Conservation (phyloP, 2,888 invertebrate genomes). For the Agriopis leucophaearia region DNA sequence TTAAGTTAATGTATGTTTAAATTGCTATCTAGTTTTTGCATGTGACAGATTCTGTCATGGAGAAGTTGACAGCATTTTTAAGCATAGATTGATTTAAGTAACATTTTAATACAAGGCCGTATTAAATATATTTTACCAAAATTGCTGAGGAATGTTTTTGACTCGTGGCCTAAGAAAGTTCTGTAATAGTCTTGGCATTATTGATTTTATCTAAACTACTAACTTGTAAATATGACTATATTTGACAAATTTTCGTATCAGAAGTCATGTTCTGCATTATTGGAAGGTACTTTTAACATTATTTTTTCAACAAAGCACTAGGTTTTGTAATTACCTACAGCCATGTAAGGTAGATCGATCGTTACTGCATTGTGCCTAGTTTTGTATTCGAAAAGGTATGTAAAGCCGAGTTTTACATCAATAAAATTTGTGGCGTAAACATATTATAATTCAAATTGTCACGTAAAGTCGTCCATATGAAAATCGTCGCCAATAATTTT, state of each 20-base stretch:
- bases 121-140: constrained; percentile 17
- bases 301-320: constrained; percentile 80
- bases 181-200: constrained; percentile 7
- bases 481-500: not conserved
- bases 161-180: constrained; percentile 16
- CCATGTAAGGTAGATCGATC: constrained; percentile 22
- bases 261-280: constrained; percentile 81
- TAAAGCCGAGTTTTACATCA: not conserved
- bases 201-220: constrained; percentile 12
- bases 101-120: too few species aligned
- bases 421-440: not conserved
- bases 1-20: too few species aligned
- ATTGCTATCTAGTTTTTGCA: too few species aligned
- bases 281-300: constrained; percentile 71
- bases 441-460: too few species aligned
- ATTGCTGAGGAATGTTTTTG: constrained; percentile 34
- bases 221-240: constrained; percentile 19
- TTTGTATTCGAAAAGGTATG: not conserved
- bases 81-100: too few species aligned
- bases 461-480: too few species aligned
- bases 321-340: constrained; percentile 61
- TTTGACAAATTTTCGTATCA: constrained; percentile 42
- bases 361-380: not conserved
- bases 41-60: too few species aligned
- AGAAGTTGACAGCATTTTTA: too few species aligned